Base-by-base conservation (phyloP, 1,140 invertebrate species). In the Acromyrmex echinatior region DNA sequence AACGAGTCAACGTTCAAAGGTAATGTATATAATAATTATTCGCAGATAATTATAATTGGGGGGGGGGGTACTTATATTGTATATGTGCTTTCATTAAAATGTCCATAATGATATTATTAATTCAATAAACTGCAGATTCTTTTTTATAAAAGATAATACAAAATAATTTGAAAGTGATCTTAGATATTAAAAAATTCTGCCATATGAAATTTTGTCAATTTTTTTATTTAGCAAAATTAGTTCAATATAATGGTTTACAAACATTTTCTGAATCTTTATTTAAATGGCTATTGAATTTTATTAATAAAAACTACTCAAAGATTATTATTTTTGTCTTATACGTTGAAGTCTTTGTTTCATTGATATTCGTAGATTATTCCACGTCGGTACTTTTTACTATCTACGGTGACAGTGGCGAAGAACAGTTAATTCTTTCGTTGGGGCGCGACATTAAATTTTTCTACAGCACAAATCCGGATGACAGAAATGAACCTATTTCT, bases 341-440 rank as follows among this genome's bases (percentile, higher is more conserved):
- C 35, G 10, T 1, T 3, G 1, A 12, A 56, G 2, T 1, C 7
- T 14, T 58, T 56, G 28, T 74, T 58, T 58, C 58, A 35, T 73
- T 73, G 25, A 66, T 63, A 63, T 68, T 58, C n/a, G 21, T 60
- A 76, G 73, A 62, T 62, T 10, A 76, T 14, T 35, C 71, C 5
- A 74, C 16, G 12, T 60, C 73, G 14, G 56, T 76, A 4, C 73
- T 76, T 7, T 76, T 76, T 3, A 76, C 73, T 18, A 62, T 98
- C 6, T 98, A 98, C 94, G 97, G 96, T 86, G 97, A 97, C 76
- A 96, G 96, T 14, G 97, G 97, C 0, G 97, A 98, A 62, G 97
- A 98, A 91, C 97, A 98, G 87, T 92, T 98, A 53, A 96, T 97
- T 28, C 89, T 98, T 35, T 96, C 96, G 4, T 93, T 98, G 45